Evolutionary conservation across 2,888 invertebrate species (phyloP), one percentile per base, ranked within the genome.

Genomic region (Dendrolimus pini): DNA sequence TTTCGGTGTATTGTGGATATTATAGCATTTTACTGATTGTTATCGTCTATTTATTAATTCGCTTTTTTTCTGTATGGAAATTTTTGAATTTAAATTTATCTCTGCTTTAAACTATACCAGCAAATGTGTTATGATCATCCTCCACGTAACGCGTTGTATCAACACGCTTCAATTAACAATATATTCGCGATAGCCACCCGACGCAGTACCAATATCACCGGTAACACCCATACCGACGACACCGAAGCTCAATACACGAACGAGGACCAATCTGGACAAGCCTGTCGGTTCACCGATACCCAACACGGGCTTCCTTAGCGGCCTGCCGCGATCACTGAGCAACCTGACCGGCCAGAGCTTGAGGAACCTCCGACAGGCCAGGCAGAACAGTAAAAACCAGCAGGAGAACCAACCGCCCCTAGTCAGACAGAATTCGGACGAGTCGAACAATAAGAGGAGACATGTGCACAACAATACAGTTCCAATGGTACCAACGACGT

Each of bases 321-420:
- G 85, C 0, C 75, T 91, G 9, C 91, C 91, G 1, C 66, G 91
- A 1, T 89, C 90, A 0, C 77, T 91, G 7, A 87, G 86, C 77
- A 90, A 89, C 70, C 80, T 91, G 14, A 91, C 91, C 18, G 89
- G 89, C 0, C 91, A 91, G 71, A 87, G 87, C 60, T 61, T 89
- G 0, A 64, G 86, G 8, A 83, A 86, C 60, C 68, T 90, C 0
- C 71, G 89, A 0, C 82, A 82, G 56, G 72, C 78, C n/a, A 63
- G 82, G 0, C 80, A 82, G 59, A 74, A 54, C 41, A 54, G 59
- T 55, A 71, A 77, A 58, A 62, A 61, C 41, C 71, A 77, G n/a
- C 75, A 75, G 54, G 80, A 82, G 7, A 73, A 72, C 58, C 70
- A 73, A 3, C 79, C 84, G 7, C 84, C 83, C 0, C 62, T 85